Evolutionary conservation across 2,113 vertebrate species (phyloP).

Genomic region (Probosciger aterrimus): DNA sequence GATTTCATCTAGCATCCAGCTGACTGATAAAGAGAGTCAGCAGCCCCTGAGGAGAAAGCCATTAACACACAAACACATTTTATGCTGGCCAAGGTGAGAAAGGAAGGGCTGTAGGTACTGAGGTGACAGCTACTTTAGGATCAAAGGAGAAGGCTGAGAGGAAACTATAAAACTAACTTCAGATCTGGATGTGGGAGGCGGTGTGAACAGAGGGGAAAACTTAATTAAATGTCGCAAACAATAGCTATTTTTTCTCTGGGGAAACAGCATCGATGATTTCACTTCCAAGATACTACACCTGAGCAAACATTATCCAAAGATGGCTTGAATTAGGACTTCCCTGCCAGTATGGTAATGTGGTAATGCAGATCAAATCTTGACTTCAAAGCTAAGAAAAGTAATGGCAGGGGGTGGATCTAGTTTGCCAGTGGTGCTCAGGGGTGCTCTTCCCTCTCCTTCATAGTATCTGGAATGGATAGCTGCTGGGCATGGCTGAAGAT

Average conservation of each 20-base stretch:
- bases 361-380: neutral
- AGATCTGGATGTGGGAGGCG: conserved; percentile 8
- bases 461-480: neutral
- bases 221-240: conserved; percentile 64
- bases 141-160: conserved; percentile 48
- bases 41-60: conserved; percentile 11
- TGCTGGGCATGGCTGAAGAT: neutral
- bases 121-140: conserved; percentile 56
- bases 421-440: neutral
- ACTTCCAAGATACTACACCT: conserved; percentile 54
- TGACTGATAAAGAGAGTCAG: conserved; percentile 27
- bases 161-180: conserved; percentile 61
- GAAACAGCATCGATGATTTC: conserved; percentile 1
- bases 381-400: neutral
- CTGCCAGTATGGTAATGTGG: neutral
- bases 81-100: conserved; percentile 57
- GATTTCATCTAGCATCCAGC: conserved; percentile 33
- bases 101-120: conserved; percentile 40
- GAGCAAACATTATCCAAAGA: conserved; percentile 54
- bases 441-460: neutral
- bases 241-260: conserved; percentile 45
- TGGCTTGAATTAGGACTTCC: conserved; percentile 12
- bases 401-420: neutral
- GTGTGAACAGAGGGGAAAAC: conserved; percentile 4
- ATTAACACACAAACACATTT: conserved; percentile 61